phyloP scores from a whole-genome alignment of 2,113 vertebrate species.

The Nanger granti region DNA sequence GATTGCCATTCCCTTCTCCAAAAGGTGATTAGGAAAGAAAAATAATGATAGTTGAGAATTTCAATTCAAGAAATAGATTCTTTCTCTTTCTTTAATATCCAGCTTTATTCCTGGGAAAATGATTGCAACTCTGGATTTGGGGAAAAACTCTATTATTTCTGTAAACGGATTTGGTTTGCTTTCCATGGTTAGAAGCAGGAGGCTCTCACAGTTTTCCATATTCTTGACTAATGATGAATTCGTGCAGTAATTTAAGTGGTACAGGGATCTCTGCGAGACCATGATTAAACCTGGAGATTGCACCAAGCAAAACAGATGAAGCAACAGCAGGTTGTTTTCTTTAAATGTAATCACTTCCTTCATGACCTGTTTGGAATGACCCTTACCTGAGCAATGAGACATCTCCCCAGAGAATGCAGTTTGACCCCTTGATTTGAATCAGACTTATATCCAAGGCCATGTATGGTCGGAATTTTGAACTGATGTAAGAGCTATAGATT shows the following conservation, averaged over 20 bases:
- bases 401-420: constrained; percentile 32
- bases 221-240: neutral
- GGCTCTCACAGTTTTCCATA: neutral
- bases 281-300: constrained; percentile 37
- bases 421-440: constrained; percentile 23
- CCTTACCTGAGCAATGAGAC: constrained; percentile 51
- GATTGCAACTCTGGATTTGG: neutral
- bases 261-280: neutral
- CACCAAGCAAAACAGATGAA: neutral
- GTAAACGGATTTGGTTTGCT: neutral
- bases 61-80: neutral
- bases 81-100: neutral
- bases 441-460: neutral
- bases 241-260: neutral
- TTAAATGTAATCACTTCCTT: neutral
- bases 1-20: neutral
- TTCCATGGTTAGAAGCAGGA: neutral
- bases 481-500: neutral
- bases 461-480: neutral
- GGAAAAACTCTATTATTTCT: neutral
- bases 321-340: neutral
- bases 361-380: neutral
- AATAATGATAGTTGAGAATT: constrained; percentile 24
- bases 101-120: neutral
- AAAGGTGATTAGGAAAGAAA: constrained; percentile 36